These are phyloP conservation scores for Lymantria monacha DNA, from an alignment of 2,888 invertebrate species.

Conservation along the genomic window DNA sequence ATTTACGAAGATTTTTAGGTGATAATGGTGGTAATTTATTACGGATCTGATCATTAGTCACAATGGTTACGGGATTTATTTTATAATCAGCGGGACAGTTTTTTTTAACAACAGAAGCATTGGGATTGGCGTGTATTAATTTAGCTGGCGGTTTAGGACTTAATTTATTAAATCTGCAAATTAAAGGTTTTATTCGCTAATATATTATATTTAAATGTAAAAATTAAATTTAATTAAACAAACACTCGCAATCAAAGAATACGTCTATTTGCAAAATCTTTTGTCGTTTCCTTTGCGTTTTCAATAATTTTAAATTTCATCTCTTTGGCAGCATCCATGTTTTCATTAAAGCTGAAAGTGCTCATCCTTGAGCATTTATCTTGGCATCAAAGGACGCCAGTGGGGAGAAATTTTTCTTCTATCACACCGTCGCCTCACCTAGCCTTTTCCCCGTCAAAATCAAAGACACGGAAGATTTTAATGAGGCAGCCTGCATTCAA, in stretches of 20 bases:
- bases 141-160: slow-evolving; percentile 21
- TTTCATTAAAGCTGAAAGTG: slow-evolving; percentile 37
- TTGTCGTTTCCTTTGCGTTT: slow-evolving; percentile 12
- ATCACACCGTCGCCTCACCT: slow-evolving; percentile 28
- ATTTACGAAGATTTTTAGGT: slow-evolving; percentile 8
- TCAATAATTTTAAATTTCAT: slow-evolving; percentile 16
- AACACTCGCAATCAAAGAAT: not conserved
- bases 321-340: slow-evolving; percentile 21
- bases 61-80: slow-evolving; percentile 10
- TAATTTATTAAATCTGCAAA: slow-evolving; percentile 38
- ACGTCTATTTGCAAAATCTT: slow-evolving; percentile 5
- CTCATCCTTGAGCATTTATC: slow-evolving; percentile 47
- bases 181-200: slow-evolving; percentile 20
- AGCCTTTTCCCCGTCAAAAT: slow-evolving; percentile 72
- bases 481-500: slow-evolving; percentile 73
- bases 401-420: slow-evolving; percentile 31
- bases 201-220: not conserved
- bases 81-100: slow-evolving; percentile 10
- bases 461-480: slow-evolving; percentile 80
- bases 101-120: slow-evolving; percentile 30
- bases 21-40: slow-evolving; percentile 30
- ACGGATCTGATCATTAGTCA: slow-evolving; percentile 32
- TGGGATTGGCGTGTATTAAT: slow-evolving; percentile 33
- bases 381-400: slow-evolving; percentile 50
- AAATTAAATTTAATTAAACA: not conserved